phyloP scores from a whole-genome alignment of 2,797 vertebrate genomes.

The Anabacerthia variegaticeps region DNA sequence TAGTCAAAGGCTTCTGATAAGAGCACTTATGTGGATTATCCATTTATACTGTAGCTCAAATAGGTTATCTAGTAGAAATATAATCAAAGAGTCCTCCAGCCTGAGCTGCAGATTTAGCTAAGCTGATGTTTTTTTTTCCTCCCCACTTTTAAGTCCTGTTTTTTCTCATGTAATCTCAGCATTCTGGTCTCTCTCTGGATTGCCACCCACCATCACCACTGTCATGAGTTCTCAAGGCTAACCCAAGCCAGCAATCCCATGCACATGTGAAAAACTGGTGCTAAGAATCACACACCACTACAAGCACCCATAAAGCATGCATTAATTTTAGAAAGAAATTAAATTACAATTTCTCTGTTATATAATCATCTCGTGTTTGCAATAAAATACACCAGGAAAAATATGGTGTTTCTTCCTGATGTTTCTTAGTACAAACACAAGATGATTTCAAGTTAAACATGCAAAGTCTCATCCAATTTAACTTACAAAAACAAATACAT shows the following conservation, averaged over 20 bases:
- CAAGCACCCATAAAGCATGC: background rate
- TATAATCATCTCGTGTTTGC: background rate
- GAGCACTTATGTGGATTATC: slow-evolving; percentile 81
- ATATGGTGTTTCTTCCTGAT: background rate
- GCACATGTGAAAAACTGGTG: background rate
- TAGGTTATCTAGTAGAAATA: slow-evolving; percentile 78
- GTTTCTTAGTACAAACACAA: background rate
- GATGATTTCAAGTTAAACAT: background rate
- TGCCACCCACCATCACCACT: background rate
- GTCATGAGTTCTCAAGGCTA: background rate
- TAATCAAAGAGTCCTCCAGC: slow-evolving; percentile 74
- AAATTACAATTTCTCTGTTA: background rate
- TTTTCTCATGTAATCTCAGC: background rate
- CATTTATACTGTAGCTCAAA: slow-evolving; percentile 76
- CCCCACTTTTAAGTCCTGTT: background rate
- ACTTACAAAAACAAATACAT: background rate
- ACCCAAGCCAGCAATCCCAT: background rate
- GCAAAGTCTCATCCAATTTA: background rate
- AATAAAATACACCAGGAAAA: accelerated
- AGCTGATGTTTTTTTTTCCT: background rate
- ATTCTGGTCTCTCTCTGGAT: background rate
- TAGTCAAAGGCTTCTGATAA: slow-evolving; percentile 77
- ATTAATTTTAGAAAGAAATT: background rate
- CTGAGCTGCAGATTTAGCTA: slow-evolving; percentile 72
- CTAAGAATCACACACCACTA: background rate